Evolutionary conservation across 2,113 vertebrate species (phyloP).

Genomic region (Rhea pennata): DNA sequence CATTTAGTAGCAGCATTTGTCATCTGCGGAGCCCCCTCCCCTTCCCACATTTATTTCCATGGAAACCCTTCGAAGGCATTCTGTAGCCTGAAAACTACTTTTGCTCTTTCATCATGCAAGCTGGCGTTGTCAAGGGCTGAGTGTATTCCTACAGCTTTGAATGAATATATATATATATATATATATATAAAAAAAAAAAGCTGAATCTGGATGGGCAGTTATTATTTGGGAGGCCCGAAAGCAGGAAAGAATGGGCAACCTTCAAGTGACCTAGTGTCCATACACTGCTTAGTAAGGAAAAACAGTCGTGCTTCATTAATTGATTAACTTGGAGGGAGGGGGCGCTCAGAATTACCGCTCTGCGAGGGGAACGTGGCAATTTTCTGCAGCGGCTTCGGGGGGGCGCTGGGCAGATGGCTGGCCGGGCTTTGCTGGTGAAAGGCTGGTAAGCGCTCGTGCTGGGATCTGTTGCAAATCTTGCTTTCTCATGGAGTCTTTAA

Average conservation of each 20-base stretch:
- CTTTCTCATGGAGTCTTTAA: neutral
- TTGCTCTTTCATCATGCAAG: conserved; percentile 82
- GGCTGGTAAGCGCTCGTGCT: neutral
- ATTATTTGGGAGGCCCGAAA: conserved; percentile 52
- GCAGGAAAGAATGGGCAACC: conserved; percentile 30
- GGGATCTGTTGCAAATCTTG: neutral
- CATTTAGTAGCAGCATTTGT: conserved; percentile 40
- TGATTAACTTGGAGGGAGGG: conserved; percentile 14
- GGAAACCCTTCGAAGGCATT: conserved; percentile 87
- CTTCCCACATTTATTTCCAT: conserved; percentile 90
- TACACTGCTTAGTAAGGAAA: conserved; percentile 28
- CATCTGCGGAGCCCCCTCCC: conserved; percentile 49
- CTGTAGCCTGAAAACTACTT: conserved; percentile 85
- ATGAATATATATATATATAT: conserved; percentile 36
- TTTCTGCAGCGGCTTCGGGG: conserved; percentile 9
- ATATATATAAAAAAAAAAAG: neutral
- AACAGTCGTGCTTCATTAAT: conserved; percentile 48
- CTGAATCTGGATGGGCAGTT: conserved; percentile 61
- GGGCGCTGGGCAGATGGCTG: conserved; percentile 71
- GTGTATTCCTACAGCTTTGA: conserved; percentile 74
- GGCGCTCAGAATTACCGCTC: neutral
- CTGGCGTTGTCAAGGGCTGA: conserved; percentile 82
- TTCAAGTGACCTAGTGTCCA: conserved; percentile 49
- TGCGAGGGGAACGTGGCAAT: neutral
- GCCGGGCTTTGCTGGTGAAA: conserved; percentile 73